Evolutionary conservation across 2,888 invertebrate species (phyloP), one percentile per base, ranked within the genome.

Genomic region (Drosophila histrio): DNA sequence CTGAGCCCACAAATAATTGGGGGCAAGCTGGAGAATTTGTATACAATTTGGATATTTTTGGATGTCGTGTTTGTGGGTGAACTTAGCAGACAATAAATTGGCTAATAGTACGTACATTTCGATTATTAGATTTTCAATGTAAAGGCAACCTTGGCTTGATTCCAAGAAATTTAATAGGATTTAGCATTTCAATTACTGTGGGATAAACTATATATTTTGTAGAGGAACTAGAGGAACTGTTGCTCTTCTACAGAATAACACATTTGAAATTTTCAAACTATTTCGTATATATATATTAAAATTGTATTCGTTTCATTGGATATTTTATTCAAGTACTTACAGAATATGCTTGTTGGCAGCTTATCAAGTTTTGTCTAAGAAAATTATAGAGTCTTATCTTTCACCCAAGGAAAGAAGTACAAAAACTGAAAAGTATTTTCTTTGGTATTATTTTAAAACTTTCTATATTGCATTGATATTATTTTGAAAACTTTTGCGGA

Each of bases 1-100:
- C 36, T 15, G 11, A 41, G n/a, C 9, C 7, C 21, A 21, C 34
- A 47, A 49, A 50, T 41, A 73, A 61, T 39, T 57, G 49, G 49
- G 6, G 1, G 1, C 43, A 44, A 47, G 52, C 46, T 50, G 9
- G 0, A 47, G 24, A 38, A 62, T 58, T 62, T 69, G 24, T 36
- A 13, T 17, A 59, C n/a, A 56, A 50, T 44, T 49, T 59, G 3
- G 26, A 7, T 21, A 28, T 30, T 24, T 41, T 41, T 24, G 15
- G 30, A 7, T 0, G 30, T n/a, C 19, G 5, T 38, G 5, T 1
- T 2, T 30, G 21, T 15, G 15, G 4, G 4, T 26, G 13, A 30
- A 28, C 30, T 53, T 30, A 53, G 11, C 26, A 21, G 39, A 30
- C 28, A 30, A 41, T 41, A 41, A 41, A 41, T 41, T 41, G 6